A percentile compares a stretch with the other conserved stretches of the same genome.
Evolutionary conservation across 2,888 invertebrate genomes (phyloP).

Genomic region (Cryptosula pallasiana): DNA sequence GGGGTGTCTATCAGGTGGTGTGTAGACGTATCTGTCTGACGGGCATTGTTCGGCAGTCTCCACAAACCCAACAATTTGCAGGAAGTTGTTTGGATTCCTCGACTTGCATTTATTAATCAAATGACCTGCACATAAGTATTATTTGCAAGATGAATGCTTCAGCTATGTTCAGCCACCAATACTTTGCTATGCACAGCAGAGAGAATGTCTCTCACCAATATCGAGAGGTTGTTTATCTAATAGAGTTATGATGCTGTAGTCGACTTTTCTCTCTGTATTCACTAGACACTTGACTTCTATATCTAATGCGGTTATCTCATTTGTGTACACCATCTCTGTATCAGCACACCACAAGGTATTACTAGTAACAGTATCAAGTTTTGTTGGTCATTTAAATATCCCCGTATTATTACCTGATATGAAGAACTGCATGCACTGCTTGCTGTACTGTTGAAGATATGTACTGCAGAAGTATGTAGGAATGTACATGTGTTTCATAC

Average conservation of each 20-base stretch:
- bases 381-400: too few relatives aligned
- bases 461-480: neutral
- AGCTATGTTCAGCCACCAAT: too few relatives aligned
- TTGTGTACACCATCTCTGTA: neutral
- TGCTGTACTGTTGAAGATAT: neutral
- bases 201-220: neutral
- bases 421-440: neutral
- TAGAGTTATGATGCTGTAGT: neutral
- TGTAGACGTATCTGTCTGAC: neutral
- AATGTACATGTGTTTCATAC: neutral
- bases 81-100: neutral
- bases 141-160: too few relatives aligned
- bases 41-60: constrained; percentile 21
- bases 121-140: neutral
- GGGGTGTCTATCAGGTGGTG: neutral
- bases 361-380: too few relatives aligned
- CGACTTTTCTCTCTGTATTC: neutral
- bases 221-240: neutral
- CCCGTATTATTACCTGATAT: neutral
- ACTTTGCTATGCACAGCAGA: neutral
- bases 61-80: constrained; percentile 15
- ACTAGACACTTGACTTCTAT: constrained; percentile 2
- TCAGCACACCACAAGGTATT: too few relatives aligned
- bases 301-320: constrained; percentile 1
- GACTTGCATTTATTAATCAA: neutral